phyloP scores from a whole-genome alignment of 2,797 vertebrate species.

The Trachurus trachurus region DNA sequence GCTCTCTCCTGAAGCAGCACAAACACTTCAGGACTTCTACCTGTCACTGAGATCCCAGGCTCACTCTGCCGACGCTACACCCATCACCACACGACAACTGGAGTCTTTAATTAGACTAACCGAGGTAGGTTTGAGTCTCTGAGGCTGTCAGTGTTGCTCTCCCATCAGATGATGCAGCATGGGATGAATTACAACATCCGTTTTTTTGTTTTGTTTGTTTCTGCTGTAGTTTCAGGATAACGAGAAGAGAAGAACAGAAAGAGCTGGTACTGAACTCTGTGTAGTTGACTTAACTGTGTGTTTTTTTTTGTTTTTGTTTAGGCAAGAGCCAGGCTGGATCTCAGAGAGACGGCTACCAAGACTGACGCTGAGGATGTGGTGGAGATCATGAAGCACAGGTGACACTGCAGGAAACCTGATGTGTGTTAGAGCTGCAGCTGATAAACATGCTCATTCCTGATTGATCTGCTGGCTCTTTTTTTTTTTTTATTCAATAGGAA shows the following conservation, averaged over 20 bases:
- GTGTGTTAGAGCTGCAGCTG: neutral
- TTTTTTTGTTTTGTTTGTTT: neutral
- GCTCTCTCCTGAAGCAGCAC: conserved; percentile 92
- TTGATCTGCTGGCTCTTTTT: neutral
- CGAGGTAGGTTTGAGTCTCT: conserved; percentile 82
- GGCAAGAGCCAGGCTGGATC: conserved; percentile 95
- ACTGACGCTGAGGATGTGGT: conserved; percentile 96
- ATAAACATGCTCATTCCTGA: neutral
- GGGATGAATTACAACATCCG: neutral
- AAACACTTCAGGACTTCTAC: conserved; percentile 94
- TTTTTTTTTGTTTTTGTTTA: conserved; percentile 65
- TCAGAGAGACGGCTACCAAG: conserved; percentile 92
- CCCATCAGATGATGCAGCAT: neutral
- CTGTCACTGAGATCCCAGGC: conserved; percentile 93
- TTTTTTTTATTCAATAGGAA: too few relatives aligned
- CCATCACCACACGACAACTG: conserved; percentile 96
- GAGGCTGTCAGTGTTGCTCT: neutral
- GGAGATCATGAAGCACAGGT: conserved; percentile 99
- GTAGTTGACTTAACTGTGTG: neutral
- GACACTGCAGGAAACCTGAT: neutral
- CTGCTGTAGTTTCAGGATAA: neutral
- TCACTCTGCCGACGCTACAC: conserved; percentile 90
- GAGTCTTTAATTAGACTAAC: conserved; percentile 96
- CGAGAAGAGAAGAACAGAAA: neutral
- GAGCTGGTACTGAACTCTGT: neutral